These are phyloP conservation scores for Gymnogyps californianus DNA, from an alignment of 2,113 vertebrate species.

Conservation along the genomic window DNA sequence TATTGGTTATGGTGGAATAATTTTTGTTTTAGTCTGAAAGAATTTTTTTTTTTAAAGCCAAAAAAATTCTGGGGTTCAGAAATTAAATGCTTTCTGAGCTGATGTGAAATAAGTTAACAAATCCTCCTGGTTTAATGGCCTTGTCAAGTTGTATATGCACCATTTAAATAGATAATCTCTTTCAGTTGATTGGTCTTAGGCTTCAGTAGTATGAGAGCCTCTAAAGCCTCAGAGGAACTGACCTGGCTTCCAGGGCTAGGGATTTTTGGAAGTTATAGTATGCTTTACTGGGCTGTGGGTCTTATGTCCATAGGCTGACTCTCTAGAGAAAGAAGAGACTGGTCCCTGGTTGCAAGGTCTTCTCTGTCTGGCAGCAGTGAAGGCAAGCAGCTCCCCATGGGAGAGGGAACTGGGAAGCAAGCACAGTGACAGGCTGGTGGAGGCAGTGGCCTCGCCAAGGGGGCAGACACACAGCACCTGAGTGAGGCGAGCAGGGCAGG, in stretches of 20 bases:
- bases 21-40: background rate
- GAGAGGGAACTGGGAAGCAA: background rate
- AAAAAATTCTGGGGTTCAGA: background rate
- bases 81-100: background rate
- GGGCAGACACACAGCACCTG: background rate
- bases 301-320: background rate
- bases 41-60: background rate
- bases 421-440: background rate
- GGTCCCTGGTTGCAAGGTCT: background rate
- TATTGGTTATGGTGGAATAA: background rate
- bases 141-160: background rate
- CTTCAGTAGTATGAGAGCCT: background rate
- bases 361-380: background rate
- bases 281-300: background rate
- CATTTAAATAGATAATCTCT: background rate
- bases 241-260: background rate
- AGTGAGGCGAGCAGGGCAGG: no score
- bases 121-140: background rate
- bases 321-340: background rate
- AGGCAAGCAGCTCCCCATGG: accelerated
- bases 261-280: background rate
- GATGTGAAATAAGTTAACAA: background rate
- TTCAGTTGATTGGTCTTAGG: background rate
- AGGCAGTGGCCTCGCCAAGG: background rate
- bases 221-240: background rate